Evolutionary conservation across 2,113 vertebrate species (phyloP), one percentile per base, ranked within the genome.

Genomic region (Ameiurus melas): DNA sequence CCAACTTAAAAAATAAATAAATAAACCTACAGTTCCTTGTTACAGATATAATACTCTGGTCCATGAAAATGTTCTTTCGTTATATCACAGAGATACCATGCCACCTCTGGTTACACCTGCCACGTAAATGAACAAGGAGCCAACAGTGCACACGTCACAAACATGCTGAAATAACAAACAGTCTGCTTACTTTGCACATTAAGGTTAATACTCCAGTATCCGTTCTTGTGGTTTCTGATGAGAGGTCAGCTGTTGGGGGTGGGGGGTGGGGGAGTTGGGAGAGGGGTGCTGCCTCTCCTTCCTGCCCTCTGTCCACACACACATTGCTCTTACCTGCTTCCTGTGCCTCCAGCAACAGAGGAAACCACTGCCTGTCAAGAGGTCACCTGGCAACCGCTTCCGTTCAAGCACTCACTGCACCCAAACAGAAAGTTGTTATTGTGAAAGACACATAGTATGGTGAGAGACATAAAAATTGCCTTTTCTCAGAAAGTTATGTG

Each of bases 361-460:
- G 85, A 89, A 89, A 86, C 51, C 78, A 85, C 25, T 25, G 70
- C 80, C 88, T 86, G 89, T 88, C 86, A 84, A 90, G 85, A 90
- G 89, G 91, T 91, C 91, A 88, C 70, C 80, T 86, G 86, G 86
- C 88, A 89, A 90, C 86, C n/a, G 9, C 27, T 88, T 91, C 84
- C 84, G 27, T 58, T 20, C 58, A 43, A 70, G 17, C 36, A 53
- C 79, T 66, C 55, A 66, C 17, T 79, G 22, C 73, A 36, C 22
- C 20, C 81, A 85, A 82, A 90, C 83, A 79, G 39, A 71, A 30
- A 57, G 33, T n/a, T 20, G 33, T 70, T 86, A n/a, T 53, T 71
- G 27, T 77, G 36, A 5, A 58, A 60, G 13, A 68, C 7, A 4
- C 22, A 25, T 62, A 71, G 13, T 1, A 71, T 36, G 47, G 55